Base-by-base conservation (phyloP, 2,888 invertebrate genomes). In the Elysia crispata region DNA sequence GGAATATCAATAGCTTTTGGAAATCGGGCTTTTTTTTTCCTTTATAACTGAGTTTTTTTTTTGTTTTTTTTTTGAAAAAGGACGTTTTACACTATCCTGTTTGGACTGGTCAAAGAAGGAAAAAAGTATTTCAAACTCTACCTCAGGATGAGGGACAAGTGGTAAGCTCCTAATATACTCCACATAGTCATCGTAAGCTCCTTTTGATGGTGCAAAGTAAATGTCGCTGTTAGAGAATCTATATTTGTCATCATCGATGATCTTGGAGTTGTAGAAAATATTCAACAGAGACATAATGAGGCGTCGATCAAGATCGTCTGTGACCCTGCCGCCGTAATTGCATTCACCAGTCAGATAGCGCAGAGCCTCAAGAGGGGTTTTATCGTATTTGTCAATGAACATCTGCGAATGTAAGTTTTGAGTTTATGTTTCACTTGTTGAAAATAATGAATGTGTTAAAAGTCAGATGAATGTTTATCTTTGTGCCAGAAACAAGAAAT, bases 301-400 rank as follows among this genome's bases (percentile, higher is more conserved):
- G 6, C 91, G 87, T 8, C 92, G 84, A 81, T 92, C 92, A 73
- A 87, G 85, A 83, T 91, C 90, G 78, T 92, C 92, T 13, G 92
- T 91, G 33, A 92, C 92, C 67, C 92, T 86, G 3, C 92, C 92
- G 8, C 92, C 92, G 82, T 92, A 92, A 85, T 92, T 92, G 85
- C 92, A 92, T 84, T 92, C 91, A 23, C 91, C 92, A 0, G 91
- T 92, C 78, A 92, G 82, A 83, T 92, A 92, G 11, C 85, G 86
- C 79, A 92, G 83, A 18, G 92, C 92, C 64, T 91, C 91, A 33
- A 92, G 85, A 15, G 92, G 93, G 0, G 92, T 85, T 11, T 89
- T 87, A 8, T 90, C 89, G 83, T 92, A 92, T 72, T 92, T 91
- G 85, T 92, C 91, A 69, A 92, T 87, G 83, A 93, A 92, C 91